A percentile compares a stretch with the other conserved stretches of the same genome.
Conservation (phyloP, 2,888 invertebrate genomes). For the Eilema depressum region DNA sequence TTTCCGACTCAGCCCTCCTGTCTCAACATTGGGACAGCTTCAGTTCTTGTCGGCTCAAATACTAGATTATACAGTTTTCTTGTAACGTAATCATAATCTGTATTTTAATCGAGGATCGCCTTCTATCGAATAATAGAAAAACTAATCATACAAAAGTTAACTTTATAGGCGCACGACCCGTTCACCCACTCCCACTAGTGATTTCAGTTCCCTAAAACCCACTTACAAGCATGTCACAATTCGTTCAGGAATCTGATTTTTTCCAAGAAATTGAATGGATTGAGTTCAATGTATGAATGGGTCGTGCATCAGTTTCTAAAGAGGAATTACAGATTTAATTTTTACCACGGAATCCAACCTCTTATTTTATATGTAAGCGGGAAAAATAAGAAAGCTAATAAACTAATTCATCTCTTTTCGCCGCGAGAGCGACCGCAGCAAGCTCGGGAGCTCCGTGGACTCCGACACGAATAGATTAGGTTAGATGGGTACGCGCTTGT, state of each 20-base stretch:
- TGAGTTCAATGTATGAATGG: background rate
- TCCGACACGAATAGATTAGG: background rate
- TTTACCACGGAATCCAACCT: background rate
- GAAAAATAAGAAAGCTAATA: background rate
- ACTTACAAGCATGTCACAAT: background rate
- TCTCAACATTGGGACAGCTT: background rate
- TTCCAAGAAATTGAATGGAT: background rate
- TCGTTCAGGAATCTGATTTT: background rate
- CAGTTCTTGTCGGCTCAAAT: background rate
- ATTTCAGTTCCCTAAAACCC: background rate
- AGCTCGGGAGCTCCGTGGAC: background rate
- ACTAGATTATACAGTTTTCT: background rate
- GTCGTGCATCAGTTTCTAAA: background rate
- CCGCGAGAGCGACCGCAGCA: background rate
- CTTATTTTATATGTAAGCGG: background rate
- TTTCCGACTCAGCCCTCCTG: background rate
- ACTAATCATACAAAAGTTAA: slow-evolving; percentile 1
- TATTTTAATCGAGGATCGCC: slow-evolving; percentile 1
- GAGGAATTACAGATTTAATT: background rate
- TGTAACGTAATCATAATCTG: slow-evolving; percentile 1
- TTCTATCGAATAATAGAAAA: slow-evolving; percentile 4
- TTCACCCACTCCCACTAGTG: background rate
- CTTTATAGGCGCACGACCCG: background rate
- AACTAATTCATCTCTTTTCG: background rate
- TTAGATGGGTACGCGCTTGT: background rate